Evolutionary conservation across 2,113 vertebrate genomes (phyloP).

Genomic region (Platichthys flesus): DNA sequence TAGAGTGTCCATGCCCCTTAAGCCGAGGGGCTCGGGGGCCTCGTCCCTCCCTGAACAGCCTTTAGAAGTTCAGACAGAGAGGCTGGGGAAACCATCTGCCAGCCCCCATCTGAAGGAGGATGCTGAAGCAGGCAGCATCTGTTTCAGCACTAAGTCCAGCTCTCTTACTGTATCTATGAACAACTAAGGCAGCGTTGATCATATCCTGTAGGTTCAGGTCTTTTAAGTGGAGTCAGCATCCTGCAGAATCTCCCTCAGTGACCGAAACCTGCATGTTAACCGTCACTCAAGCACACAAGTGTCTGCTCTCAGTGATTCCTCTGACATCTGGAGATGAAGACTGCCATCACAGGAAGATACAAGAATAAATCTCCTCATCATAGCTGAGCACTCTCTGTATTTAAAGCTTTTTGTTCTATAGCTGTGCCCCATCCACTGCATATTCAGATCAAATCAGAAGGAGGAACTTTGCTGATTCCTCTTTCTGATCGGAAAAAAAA

Average conservation of each 20-base stretch:
- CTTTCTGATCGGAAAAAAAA: background rate
- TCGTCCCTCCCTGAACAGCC: constrained; percentile 50
- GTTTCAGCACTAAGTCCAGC: constrained; percentile 45
- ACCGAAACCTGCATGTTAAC: constrained; percentile 31
- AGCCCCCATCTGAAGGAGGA: constrained; percentile 42
- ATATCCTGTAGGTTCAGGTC: constrained; percentile 46
- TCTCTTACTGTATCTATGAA: constrained; percentile 20
- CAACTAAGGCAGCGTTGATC: constrained; percentile 37
- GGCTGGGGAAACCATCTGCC: constrained; percentile 74
- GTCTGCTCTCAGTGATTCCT: constrained; percentile 40
- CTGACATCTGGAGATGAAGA: constrained; percentile 33
- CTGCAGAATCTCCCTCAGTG: constrained; percentile 45
- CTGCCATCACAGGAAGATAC: constrained; percentile 2
- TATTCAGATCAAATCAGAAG: constrained; percentile 18
- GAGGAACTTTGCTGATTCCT: background rate
- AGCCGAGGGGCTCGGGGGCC: constrained; percentile 40
- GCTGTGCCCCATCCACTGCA: background rate
- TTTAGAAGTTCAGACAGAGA: constrained; percentile 47
- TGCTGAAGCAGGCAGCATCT: constrained; percentile 56
- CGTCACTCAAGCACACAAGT: constrained; percentile 16
- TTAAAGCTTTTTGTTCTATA: background rate
- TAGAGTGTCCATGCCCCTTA: constrained; percentile 45
- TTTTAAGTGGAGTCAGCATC: constrained; percentile 52
- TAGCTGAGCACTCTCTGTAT: background rate
- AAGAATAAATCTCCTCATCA: background rate